Evolutionary conservation across 2,797 vertebrate genomes (phyloP).

Genomic region (Crocodylus rhombifer): DNA sequence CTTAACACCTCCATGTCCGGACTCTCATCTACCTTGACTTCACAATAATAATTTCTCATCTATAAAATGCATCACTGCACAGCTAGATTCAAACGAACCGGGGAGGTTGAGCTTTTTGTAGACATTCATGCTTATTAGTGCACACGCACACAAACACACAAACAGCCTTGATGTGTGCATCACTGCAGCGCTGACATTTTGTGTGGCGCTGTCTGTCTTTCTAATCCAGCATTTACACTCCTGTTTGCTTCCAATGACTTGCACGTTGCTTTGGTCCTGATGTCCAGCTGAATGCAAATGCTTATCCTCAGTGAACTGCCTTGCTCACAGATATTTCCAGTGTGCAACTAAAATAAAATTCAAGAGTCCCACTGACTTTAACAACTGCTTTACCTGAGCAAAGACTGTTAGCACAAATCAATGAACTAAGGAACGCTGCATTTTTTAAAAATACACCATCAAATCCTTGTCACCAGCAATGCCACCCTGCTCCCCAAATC

Average conservation of each 20-base stretch:
- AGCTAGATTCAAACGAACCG: fast-evolving
- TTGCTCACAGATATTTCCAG: fast-evolving
- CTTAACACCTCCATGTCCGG: not conserved
- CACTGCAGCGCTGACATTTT: fast-evolving
- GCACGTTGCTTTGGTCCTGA: not conserved
- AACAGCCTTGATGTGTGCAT: fast-evolving
- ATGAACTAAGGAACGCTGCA: fast-evolving
- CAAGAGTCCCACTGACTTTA: fast-evolving
- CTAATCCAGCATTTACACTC: not conserved
- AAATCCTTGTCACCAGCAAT: fast-evolving
- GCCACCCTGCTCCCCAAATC: not conserved
- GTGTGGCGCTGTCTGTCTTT: not conserved
- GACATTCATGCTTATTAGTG: fast-evolving
- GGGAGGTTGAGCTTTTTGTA: too few relatives aligned
- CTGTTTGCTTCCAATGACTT: not conserved
- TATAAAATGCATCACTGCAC: not conserved
- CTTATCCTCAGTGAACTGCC: not conserved
- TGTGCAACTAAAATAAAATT: fast-evolving
- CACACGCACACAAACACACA: not conserved
- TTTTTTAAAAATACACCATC: fast-evolving
- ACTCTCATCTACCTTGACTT: not conserved
- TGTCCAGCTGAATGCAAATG: not conserved
- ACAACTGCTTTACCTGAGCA: not conserved
- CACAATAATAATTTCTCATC: not conserved
- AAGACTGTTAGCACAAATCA: not conserved